phyloP scores from a whole-genome alignment of 2,797 vertebrate species.

The Phalloptychus januarius region DNA sequence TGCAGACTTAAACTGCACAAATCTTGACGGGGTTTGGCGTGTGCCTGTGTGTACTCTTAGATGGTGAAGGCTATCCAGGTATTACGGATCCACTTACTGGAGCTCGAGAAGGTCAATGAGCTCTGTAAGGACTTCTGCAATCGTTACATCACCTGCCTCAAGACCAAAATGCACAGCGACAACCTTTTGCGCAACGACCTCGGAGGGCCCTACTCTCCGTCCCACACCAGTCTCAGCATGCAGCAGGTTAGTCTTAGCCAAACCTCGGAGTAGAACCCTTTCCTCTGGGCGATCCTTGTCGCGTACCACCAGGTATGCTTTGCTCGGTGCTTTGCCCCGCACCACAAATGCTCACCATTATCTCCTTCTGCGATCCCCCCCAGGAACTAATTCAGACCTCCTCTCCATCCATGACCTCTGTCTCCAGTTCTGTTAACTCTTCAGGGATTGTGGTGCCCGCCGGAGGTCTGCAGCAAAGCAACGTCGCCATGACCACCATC shows the following conservation, averaged over 20 bases:
- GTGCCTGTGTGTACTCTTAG: constrained; percentile 68
- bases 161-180: constrained; percentile 99
- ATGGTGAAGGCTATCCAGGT: constrained; percentile 99
- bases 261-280: neutral
- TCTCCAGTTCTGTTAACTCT: constrained; percentile 89
- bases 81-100: constrained; percentile 95
- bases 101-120: constrained; percentile 98
- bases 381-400: constrained; percentile 97
- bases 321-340: constrained; percentile 1
- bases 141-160: constrained; percentile 99
- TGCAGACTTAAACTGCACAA: neutral
- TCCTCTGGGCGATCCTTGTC: neutral
- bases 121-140: constrained; percentile 99
- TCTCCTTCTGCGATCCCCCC: constrained; percentile 73
- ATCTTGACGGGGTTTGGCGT: constrained; percentile 3
- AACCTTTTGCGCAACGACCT: constrained; percentile 98
- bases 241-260: constrained; percentile 87
- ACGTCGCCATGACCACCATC: constrained; percentile 91
- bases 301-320: neutral
- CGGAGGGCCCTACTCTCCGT: constrained; percentile 94
- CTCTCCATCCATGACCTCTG: constrained; percentile 90
- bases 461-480: constrained; percentile 88
- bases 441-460: constrained; percentile 92
- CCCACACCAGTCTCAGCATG: constrained; percentile 92
- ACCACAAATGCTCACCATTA: constrained; percentile 57